Evolutionary conservation across 2,113 vertebrate species (phyloP).

Genomic region (Indri indri): DNA sequence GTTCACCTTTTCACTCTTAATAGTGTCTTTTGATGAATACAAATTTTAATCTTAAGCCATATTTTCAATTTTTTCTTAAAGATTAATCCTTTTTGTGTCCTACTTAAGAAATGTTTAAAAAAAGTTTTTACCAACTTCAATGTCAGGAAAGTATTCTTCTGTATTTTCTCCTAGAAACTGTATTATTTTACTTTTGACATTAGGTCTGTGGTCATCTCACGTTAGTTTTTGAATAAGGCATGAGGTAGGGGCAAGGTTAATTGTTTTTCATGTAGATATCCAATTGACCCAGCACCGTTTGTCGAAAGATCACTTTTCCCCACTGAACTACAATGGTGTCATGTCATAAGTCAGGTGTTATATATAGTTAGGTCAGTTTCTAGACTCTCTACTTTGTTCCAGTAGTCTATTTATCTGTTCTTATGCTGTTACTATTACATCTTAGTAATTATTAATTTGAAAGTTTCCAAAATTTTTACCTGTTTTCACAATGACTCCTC

Average conservation of each 20-base stretch:
- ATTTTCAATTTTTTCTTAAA: not conserved
- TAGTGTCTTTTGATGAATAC: not conserved
- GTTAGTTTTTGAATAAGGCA: not conserved
- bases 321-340: not conserved
- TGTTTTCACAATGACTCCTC: not conserved
- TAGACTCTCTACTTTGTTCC: not conserved
- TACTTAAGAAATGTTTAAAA: not conserved
- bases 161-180: not conserved
- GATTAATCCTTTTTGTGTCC: not conserved
- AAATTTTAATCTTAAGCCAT: conserved; percentile 14
- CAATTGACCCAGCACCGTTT: not conserved
- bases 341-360: not conserved
- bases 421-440: not conserved
- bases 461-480: not conserved
- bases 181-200: not conserved
- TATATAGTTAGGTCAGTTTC: not conserved
- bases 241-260: not conserved
- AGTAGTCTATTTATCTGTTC: not conserved
- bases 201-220: not conserved
- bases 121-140: not conserved
- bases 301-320: not conserved
- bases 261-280: not conserved
- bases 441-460: not conserved
- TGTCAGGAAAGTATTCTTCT: not conserved
- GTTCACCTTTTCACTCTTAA: not conserved